Evolutionary conservation across 1,140 invertebrate species (phyloP), one percentile per base, ranked within the genome.

Genomic region (Aphis craccivora): DNA sequence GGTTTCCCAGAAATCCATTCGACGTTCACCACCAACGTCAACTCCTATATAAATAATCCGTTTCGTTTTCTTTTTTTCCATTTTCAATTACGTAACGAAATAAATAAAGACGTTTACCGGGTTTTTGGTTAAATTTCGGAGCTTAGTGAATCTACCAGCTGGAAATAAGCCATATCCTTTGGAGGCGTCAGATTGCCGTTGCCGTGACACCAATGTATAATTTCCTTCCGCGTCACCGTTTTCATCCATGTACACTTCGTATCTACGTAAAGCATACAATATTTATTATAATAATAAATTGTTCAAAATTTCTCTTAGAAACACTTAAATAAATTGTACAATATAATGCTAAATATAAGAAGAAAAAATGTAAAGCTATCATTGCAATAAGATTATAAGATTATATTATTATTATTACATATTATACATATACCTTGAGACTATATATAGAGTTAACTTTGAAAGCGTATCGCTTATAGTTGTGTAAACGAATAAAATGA

Each of bases 211-310:
- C 91, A 99, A 95, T 0, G 98, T 99, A 95, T 99, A 99, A 96
- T 99, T 99, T 30, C 99, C 99, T 94, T 98, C 98, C 0, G 99
- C 98, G 95, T 99, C 98, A 0, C 98, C 98, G 94, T 98, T 98
- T 94, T 98, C 97, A 95, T 99, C 98, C 96, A 99, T 99, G 94
- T 98, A 97, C 6, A 98, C 97, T 95, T 97, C 97, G 95, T 98
- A 99, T 60, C 97, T 98, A 95, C 9, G 30, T 25, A 76, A n/a
- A 76, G 60, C n/a, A 76, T 76, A n/a, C 4, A n/a, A 67, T 67
- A 30, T 84, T 43, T 40, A 84, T 84, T 43, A 40, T 11, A 25
- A 43, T 40, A 93, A 91, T 40, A 53, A 25, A 53, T 84, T 51
- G 67, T 40, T 84, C 25, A 7, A 35, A 81, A 48, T 60, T 30